phyloP scores from a whole-genome alignment of 2,888 invertebrate genomes.

The Dynastes hyllus region DNA sequence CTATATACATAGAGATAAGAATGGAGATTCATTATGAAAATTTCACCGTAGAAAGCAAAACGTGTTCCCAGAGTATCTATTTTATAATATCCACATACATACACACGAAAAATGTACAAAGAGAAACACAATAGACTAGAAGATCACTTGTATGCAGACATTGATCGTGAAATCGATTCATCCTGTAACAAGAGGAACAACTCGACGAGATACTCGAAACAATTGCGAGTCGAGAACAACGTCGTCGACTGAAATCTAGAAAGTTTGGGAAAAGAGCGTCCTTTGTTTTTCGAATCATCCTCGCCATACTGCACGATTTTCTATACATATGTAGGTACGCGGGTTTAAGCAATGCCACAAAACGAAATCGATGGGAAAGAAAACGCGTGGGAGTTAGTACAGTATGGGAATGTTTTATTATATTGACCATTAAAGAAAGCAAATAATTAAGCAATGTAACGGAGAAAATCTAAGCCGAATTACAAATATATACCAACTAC shows the following conservation, averaged over 20 bases:
- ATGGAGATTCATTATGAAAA: too few relatives aligned
- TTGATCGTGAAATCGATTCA: slow-evolving; percentile 19
- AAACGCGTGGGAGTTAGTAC: slow-evolving; percentile 16
- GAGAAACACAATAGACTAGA: background rate
- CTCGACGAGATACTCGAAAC: background rate
- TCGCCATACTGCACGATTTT: background rate
- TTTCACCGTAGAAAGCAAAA: slow-evolving; percentile 2
- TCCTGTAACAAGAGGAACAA: slow-evolving; percentile 8
- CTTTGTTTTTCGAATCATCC: slow-evolving; percentile 34
- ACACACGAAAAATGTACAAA: background rate
- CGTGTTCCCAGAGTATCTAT: slow-evolving; percentile 8
- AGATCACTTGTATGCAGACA: slow-evolving; percentile 9
- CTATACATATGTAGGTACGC: background rate
- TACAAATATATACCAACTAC: too few relatives aligned
- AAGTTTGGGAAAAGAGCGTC: slow-evolving; percentile 43
- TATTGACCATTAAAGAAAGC: background rate
- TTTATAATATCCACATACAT: background rate
- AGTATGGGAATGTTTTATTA: slow-evolving; percentile 13
- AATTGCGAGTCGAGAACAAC: slow-evolving; percentile 11
- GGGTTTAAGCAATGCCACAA: slow-evolving; percentile 9
- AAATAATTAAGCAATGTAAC: background rate
- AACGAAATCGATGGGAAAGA: slow-evolving; percentile 1
- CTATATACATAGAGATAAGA: too few relatives aligned
- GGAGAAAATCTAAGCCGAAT: background rate
- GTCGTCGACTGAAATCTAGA: slow-evolving; percentile 26